Conservation (phyloP, 2,797 vertebrate species). For the Buceros bicornis region DNA sequence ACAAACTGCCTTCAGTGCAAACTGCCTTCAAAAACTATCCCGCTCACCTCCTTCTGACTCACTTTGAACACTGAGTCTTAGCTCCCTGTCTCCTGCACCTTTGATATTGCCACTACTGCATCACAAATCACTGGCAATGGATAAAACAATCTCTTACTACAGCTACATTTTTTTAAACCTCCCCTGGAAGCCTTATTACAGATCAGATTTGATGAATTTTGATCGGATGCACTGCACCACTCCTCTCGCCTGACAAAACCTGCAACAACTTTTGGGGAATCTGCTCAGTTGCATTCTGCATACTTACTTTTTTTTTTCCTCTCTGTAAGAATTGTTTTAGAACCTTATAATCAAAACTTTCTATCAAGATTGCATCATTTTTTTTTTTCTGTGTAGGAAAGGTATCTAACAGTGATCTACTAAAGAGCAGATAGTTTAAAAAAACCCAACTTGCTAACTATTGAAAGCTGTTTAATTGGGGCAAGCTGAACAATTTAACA, state of each 20-base stretch:
- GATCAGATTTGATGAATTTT: neutral
- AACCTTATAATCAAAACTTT: slow-evolving; percentile 38
- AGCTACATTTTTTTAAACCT: neutral
- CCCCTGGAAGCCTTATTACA: neutral
- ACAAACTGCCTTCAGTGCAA: neutral
- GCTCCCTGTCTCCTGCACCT: neutral
- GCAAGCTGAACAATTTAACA: neutral
- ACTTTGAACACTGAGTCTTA: neutral
- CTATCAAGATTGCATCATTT: neutral
- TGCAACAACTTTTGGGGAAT: neutral
- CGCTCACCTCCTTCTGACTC: neutral
- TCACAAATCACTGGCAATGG: neutral
- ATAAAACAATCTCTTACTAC: neutral
- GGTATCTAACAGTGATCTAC: neutral
- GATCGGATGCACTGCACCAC: neutral
- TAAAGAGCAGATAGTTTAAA: neutral
- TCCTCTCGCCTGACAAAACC: neutral
- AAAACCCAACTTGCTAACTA: neutral
- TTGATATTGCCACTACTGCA: neutral
- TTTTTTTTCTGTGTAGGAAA: neutral
- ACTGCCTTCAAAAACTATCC: neutral
- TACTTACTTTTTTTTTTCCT: neutral
- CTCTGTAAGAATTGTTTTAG: neutral
- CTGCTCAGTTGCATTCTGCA: neutral
- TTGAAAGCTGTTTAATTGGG: neutral